Conservation (phyloP, 2,797 vertebrate genomes). For the Manis pentadactyla region DNA sequence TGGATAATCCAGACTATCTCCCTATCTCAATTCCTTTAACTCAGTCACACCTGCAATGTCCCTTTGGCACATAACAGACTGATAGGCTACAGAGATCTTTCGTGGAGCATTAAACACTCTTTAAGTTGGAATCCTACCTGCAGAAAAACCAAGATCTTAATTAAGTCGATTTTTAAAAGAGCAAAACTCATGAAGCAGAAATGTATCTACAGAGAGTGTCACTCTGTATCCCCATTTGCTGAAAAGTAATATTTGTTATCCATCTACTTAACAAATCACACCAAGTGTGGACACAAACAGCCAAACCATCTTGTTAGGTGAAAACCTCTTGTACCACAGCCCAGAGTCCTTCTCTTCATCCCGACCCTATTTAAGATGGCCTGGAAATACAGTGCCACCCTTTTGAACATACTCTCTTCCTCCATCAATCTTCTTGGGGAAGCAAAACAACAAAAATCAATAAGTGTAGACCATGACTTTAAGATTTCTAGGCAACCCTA, state of each 20-base stretch:
- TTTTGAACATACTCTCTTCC: background rate
- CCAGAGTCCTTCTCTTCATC: background rate
- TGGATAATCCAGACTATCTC: background rate
- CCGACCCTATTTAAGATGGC: background rate
- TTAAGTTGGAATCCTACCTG: background rate
- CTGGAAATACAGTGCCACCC: background rate
- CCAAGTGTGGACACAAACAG: background rate
- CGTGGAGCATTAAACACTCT: background rate
- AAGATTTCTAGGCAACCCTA: background rate
- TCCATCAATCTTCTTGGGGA: background rate
- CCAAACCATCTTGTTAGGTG: background rate
- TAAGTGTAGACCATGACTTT: background rate
- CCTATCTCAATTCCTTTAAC: background rate
- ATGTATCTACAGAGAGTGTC: background rate
- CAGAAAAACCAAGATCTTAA: background rate
- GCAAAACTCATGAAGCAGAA: background rate
- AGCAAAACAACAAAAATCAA: background rate
- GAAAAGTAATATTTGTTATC: background rate
- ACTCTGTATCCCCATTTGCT: accelerated
- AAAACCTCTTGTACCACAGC: background rate
- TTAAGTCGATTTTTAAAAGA: background rate
- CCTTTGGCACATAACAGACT: background rate
- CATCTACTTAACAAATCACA: background rate
- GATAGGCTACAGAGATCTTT: background rate
- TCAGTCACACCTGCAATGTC: background rate